phyloP scores from a whole-genome alignment of 2,888 invertebrate genomes.

The Eumacrocentrus americanus region DNA sequence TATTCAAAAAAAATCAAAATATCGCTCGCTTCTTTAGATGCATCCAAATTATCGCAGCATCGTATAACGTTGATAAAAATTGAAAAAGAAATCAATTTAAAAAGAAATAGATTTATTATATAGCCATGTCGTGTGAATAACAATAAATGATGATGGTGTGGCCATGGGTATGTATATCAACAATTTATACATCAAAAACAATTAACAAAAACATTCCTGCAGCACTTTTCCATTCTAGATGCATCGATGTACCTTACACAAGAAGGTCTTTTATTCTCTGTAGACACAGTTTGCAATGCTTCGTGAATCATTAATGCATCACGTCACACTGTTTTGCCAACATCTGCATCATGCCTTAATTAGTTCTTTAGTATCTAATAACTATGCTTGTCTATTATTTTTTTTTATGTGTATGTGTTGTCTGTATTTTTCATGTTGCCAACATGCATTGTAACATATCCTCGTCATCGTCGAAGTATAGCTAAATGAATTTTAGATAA shows the following conservation, averaged over 20 bases:
- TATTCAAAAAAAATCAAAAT: slow-evolving; percentile 2
- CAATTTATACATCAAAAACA: slow-evolving; percentile 27
- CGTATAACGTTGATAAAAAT: slow-evolving; percentile 26
- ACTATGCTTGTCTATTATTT: slow-evolving; percentile 22
- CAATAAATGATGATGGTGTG: slow-evolving; percentile 61
- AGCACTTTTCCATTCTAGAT: slow-evolving; percentile 29
- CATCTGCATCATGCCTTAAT: slow-evolving; percentile 22
- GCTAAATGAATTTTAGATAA: not conserved
- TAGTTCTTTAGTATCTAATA: not conserved
- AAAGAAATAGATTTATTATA: slow-evolving; percentile 6
- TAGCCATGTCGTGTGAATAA: slow-evolving; percentile 54
- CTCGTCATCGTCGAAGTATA: not conserved
- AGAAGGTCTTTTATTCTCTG: no score
- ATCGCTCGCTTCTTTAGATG: slow-evolving; percentile 17
- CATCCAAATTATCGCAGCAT: slow-evolving; percentile 29
- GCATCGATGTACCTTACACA: no score
- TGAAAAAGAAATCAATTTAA: slow-evolving; percentile 21
- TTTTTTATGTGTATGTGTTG: not conserved
- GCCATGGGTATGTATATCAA: slow-evolving; percentile 60
- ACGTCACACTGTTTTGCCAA: slow-evolving; percentile 6
- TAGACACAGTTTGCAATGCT: no score
- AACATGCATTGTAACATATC: slow-evolving; percentile 1
- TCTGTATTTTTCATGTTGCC: not conserved
- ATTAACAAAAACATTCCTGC: slow-evolving; percentile 36
- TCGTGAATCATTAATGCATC: slow-evolving; percentile 4